phyloP scores from a whole-genome alignment of 2,797 vertebrate genomes.

The Ceyx erithaca region DNA sequence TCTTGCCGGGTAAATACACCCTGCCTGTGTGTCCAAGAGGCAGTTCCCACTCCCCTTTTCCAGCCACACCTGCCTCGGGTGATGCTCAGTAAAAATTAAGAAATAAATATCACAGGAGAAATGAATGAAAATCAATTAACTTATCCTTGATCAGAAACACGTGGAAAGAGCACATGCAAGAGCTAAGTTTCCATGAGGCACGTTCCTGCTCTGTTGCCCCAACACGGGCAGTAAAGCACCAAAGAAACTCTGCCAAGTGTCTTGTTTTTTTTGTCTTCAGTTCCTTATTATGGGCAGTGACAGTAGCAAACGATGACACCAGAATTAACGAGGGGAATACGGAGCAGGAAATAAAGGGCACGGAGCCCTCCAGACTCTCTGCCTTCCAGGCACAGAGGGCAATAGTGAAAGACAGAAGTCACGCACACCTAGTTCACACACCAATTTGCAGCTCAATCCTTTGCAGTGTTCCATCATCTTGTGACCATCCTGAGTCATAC shows the following conservation, averaged over 20 bases:
- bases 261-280: rapidly evolving
- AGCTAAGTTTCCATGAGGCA: rapidly evolving
- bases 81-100: background rate
- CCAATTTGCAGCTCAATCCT: background rate
- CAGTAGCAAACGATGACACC: background rate
- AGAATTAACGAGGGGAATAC: background rate
- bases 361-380: background rate
- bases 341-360: background rate
- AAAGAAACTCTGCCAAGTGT: background rate
- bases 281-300: background rate
- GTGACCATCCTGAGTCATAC: slow-evolving; percentile 21
- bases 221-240: background rate
- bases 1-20: background rate
- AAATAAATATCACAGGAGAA: background rate
- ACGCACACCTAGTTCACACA: background rate
- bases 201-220: rapidly evolving
- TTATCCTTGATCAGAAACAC: background rate
- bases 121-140: rapidly evolving
- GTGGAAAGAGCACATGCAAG: rapidly evolving
- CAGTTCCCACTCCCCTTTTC: background rate
- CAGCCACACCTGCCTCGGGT: background rate
- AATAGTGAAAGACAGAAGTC: background rate
- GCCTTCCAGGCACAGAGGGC: background rate
- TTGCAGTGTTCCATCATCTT: background rate
- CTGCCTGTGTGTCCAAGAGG: background rate